Evolutionary conservation across 2,888 invertebrate species (phyloP).

Genomic region (Argyresthia albistria): DNA sequence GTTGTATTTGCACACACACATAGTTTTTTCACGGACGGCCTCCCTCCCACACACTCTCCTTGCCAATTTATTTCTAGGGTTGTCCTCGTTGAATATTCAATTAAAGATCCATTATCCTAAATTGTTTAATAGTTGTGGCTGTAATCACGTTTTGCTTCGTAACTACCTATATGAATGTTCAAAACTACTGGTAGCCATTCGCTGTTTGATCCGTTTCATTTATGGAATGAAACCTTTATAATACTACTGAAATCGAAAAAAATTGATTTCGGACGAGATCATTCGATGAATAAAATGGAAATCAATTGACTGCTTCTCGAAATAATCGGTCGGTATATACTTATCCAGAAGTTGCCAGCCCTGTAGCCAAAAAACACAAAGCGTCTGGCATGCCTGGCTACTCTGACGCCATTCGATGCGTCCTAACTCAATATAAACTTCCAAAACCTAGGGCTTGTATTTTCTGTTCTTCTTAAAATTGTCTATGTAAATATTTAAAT

Average conservation of each 20-base stretch:
- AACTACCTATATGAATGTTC: too few relatives aligned
- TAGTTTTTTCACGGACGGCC: constrained; percentile 57
- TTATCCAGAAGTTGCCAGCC: constrained; percentile 25
- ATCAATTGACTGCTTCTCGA: too few relatives aligned
- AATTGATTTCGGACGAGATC: too few relatives aligned
- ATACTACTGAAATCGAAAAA: too few relatives aligned
- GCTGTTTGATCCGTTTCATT: too few relatives aligned
- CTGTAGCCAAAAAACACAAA: constrained; percentile 42
- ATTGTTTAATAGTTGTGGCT: too few relatives aligned
- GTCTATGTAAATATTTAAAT: too few relatives aligned
- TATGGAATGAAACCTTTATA: too few relatives aligned
- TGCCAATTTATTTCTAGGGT: constrained; percentile 42
- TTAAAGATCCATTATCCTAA: not conserved
- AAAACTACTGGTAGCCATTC: too few relatives aligned
- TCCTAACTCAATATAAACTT: constrained; percentile 63
- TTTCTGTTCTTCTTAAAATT: constrained; percentile 10
- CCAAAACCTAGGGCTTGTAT: constrained; percentile 49
- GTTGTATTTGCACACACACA: constrained; percentile 45
- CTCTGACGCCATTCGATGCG: constrained; percentile 34
- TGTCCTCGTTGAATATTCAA: constrained; percentile 8
- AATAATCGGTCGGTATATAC: too few relatives aligned
- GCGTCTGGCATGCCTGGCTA: constrained; percentile 27
- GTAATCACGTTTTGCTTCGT: too few relatives aligned
- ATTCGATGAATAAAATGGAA: too few relatives aligned
- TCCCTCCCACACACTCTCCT: constrained; percentile 35